Percentiles rank a stretch among this genome's conserved stretches.
Conservation (phyloP, 2,888 invertebrate genomes). For the Diabrotica balteata region DNA sequence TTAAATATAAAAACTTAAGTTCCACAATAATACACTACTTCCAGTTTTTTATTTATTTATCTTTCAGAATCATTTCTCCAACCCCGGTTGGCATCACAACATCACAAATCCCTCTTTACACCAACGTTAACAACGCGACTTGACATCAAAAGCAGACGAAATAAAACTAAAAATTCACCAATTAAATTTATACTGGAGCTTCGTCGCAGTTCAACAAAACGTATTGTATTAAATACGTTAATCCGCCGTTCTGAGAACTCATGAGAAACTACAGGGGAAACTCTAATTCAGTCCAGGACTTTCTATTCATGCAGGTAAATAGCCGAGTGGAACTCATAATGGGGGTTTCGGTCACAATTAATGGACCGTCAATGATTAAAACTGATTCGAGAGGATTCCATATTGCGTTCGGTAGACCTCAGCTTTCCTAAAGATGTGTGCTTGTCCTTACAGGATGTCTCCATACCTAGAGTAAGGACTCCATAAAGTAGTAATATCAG, state of each 20-base stretch:
- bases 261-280: slow-evolving; percentile 17
- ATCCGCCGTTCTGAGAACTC: slow-evolving; percentile 13
- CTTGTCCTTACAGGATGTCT: neutral
- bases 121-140: too few species aligned
- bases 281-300: slow-evolving; percentile 31
- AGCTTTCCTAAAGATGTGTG: slow-evolving; percentile 40
- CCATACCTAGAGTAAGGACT: neutral
- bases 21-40: too few species aligned
- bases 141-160: neutral
- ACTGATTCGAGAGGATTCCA: slow-evolving; percentile 45
- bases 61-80: too few species aligned
- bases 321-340: slow-evolving; percentile 44
- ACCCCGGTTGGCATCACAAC: too few species aligned
- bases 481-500: too few species aligned
- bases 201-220: slow-evolving; percentile 14
- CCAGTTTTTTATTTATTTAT: too few species aligned
- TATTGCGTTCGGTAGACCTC: slow-evolving; percentile 39
- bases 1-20: too few species aligned
- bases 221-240: slow-evolving; percentile 24
- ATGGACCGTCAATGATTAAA: slow-evolving; percentile 50
- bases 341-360: slow-evolving; percentile 47
- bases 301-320: slow-evolving; percentile 45
- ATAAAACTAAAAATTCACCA: slow-evolving; percentile 4
- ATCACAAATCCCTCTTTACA: too few species aligned
- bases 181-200: slow-evolving; percentile 4